These are phyloP conservation scores for Psettodes erumei DNA, from an alignment of 2,113 vertebrate species.

Conservation along the genomic window DNA sequence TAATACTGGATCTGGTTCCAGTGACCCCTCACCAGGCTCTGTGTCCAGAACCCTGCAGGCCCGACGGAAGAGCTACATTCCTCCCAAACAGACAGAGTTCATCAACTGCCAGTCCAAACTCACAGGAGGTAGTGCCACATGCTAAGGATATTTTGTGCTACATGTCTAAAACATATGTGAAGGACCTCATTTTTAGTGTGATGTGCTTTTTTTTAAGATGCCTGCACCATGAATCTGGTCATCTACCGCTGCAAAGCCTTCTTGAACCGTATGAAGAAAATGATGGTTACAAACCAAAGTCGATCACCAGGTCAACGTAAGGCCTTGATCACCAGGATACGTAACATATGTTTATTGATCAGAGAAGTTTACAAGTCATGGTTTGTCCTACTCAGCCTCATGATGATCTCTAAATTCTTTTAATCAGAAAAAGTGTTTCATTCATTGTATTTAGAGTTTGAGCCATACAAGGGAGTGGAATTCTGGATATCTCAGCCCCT, in stretches of 20 bases:
- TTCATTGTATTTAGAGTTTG: too few relatives aligned
- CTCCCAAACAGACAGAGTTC: conserved; percentile 89
- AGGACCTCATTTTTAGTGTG: background rate
- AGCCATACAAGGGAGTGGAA: too few relatives aligned
- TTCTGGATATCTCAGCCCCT: too few relatives aligned
- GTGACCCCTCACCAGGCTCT: background rate
- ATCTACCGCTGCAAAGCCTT: conserved; percentile 82
- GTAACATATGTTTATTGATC: background rate
- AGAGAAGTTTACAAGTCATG: background rate
- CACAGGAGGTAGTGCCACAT: conserved; percentile 84
- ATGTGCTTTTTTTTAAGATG: conserved; percentile 59
- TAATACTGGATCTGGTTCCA: background rate
- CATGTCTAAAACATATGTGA: background rate
- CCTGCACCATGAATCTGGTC: conserved; percentile 73
- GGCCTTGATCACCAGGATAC: background rate
- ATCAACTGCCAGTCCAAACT: conserved; percentile 95
- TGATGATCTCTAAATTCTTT: too few relatives aligned
- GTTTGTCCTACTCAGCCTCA: too few relatives aligned
- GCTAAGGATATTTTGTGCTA: too few relatives aligned
- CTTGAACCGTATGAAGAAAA: conserved; percentile 75
- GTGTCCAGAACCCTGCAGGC: conserved; percentile 25
- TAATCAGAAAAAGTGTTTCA: too few relatives aligned
- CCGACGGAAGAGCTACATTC: conserved; percentile 62
- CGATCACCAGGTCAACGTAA: conserved; percentile 54
- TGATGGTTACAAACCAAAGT: conserved; percentile 50